phyloP scores from a whole-genome alignment of 2,888 invertebrate genomes.

The Phortica magna region DNA sequence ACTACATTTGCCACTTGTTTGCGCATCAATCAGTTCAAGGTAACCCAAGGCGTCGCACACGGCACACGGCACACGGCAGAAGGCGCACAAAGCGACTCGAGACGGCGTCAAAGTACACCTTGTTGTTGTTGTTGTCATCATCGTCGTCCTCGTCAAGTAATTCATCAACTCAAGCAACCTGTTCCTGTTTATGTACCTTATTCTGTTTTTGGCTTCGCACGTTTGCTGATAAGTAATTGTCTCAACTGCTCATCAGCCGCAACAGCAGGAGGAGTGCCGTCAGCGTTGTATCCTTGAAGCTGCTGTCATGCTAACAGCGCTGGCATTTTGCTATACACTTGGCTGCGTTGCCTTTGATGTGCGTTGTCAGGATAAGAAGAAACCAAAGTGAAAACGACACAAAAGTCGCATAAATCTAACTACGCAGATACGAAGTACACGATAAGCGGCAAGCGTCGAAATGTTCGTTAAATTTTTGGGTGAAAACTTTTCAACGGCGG shows the following conservation, averaged over 20 bases:
- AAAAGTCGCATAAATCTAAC: constrained; percentile 25
- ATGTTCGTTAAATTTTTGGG: constrained; percentile 11
- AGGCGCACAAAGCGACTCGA: not conserved
- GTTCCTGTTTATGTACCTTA: not conserved
- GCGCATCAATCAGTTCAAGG: constrained; percentile 27
- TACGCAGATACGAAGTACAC: constrained; percentile 7
- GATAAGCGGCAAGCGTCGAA: constrained; percentile 17
- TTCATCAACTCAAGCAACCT: constrained; percentile 23
- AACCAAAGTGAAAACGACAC: constrained; percentile 3
- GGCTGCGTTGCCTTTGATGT: not conserved
- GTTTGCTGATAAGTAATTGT: constrained; percentile 27
- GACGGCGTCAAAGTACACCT: not conserved
- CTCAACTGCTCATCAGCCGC: constrained; percentile 25
- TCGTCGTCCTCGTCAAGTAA: constrained; percentile 16
- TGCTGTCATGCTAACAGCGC: not conserved
- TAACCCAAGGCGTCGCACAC: constrained; percentile 10
- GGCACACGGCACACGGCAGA: not conserved
- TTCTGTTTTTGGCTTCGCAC: not conserved
- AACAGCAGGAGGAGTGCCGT: not conserved
- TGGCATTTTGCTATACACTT: not conserved
- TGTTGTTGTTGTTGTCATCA: no score
- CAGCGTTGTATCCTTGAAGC: not conserved
- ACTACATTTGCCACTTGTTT: constrained; percentile 25
- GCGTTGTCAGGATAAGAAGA: not conserved
- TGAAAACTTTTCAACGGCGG: constrained; percentile 18